Conservation (phyloP, 2,797 vertebrate species). For the Anguilla pacifica region DNA sequence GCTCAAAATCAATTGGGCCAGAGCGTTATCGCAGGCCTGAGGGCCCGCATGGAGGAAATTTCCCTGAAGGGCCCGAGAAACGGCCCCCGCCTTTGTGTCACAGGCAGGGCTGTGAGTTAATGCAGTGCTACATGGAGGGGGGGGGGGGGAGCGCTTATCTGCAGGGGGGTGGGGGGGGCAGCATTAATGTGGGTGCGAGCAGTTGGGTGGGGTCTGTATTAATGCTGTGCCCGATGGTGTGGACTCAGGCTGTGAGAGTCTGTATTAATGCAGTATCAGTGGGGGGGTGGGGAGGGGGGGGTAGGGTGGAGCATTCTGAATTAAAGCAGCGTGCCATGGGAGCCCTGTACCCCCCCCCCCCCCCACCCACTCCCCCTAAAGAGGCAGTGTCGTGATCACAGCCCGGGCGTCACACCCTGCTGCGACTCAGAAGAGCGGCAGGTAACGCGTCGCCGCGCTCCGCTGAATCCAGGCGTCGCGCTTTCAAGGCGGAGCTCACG, state of each 20-base stretch:
- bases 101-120: conserved; percentile 12
- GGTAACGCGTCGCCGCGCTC: neutral
- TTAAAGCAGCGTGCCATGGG: neutral
- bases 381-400: neutral
- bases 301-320: neutral
- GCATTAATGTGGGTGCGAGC: neutral
- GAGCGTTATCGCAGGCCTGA: conserved; percentile 42
- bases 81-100: conserved; percentile 15
- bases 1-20: conserved; percentile 45
- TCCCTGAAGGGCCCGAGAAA: conserved; percentile 31
- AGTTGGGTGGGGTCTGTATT: neutral
- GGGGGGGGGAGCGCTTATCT: neutral
- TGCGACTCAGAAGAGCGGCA: neutral
- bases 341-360: neutral
- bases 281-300: neutral
- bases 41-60: conserved; percentile 39
- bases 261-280: neutral
- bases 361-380: neutral
- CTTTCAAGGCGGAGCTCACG: neutral
- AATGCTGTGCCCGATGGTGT: neutral
- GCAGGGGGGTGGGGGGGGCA: neutral
- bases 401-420: neutral
- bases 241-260: neutral
- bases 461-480: neutral
- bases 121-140: neutral